Evolutionary conservation across 2,797 vertebrate genomes (phyloP).

Genomic region (Numenius phaeopus): DNA sequence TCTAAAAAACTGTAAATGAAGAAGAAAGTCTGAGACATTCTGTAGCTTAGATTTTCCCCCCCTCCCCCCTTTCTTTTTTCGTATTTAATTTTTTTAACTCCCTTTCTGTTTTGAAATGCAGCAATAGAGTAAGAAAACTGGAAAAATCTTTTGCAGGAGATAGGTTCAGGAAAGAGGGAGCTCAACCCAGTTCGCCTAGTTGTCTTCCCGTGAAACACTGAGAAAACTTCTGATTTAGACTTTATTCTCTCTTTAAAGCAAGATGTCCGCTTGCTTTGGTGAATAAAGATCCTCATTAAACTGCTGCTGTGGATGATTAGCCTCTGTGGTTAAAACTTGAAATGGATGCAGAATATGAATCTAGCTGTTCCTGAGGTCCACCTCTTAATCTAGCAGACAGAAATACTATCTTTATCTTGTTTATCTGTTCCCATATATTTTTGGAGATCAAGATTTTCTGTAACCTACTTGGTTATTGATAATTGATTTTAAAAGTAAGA

Average conservation of each 20-base stretch:
- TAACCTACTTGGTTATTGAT: background rate
- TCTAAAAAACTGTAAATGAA: background rate
- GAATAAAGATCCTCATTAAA: background rate
- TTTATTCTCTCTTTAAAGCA: background rate
- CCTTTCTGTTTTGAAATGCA: background rate
- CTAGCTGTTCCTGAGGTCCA: background rate
- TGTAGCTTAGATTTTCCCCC: background rate
- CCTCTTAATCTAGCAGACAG: background rate
- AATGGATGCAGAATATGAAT: background rate
- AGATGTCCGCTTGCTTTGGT: background rate
- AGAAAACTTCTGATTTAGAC: background rate
- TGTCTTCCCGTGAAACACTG: background rate
- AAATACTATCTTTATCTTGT: background rate
- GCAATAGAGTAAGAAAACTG: background rate
- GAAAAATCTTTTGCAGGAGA: background rate
- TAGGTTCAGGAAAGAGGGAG: background rate
- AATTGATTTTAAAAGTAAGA: background rate
- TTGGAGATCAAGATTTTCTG: background rate
- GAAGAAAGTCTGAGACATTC: background rate
- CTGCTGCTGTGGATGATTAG: background rate
- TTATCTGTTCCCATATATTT: background rate
- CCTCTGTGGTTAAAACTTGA: background rate
- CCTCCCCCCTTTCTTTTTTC: background rate
- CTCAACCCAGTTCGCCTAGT: rapidly evolving
- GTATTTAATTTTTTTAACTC: background rate